Percentiles rank a stretch among this genome's conserved stretches.
Evolutionary conservation across 2,797 vertebrate species (phyloP).

Genomic region (Syngnathus acus): DNA sequence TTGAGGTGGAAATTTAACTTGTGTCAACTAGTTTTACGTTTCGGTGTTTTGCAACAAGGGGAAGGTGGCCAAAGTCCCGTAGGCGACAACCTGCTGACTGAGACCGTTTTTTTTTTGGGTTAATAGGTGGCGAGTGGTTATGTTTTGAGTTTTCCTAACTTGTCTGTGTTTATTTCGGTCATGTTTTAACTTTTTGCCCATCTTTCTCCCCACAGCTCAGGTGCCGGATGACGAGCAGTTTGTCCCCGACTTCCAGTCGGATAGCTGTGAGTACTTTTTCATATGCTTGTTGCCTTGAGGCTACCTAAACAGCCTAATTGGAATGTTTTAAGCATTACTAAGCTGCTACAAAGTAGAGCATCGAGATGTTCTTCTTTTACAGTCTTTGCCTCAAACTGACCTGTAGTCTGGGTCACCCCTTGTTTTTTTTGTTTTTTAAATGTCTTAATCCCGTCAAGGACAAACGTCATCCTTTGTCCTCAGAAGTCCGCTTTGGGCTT

Average conservation of each 20-base stretch:
- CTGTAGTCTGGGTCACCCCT: neutral
- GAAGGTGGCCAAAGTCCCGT: constrained; percentile 39
- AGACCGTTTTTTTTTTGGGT: neutral
- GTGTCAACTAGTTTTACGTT: constrained; percentile 23
- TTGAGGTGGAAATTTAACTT: constrained; percentile 41
- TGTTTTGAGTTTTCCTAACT: neutral
- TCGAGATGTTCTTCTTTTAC: neutral
- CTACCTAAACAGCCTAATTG: neutral
- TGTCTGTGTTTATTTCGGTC: neutral
- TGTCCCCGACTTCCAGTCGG: constrained; percentile 94
- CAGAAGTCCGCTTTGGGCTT: constrained; percentile 21
- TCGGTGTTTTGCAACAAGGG: constrained; percentile 8
- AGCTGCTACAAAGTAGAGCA: neutral
- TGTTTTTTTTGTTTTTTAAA: neutral
- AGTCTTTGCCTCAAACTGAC: neutral
- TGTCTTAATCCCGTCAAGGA: constrained; percentile 9
- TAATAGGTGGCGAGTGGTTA: neutral
- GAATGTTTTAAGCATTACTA: neutral
- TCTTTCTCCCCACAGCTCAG: constrained; percentile 72
- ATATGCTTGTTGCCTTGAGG: neutral
- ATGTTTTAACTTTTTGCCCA: constrained; percentile 4
- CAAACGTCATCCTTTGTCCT: constrained; percentile 13
- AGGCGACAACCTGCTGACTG: constrained; percentile 26
- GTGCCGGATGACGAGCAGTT: constrained; percentile 94
- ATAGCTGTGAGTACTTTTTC: constrained; percentile 82